These are phyloP conservation scores for Suncus etruscus DNA, from an alignment of 2,113 vertebrate species.

Conservation along the genomic window DNA sequence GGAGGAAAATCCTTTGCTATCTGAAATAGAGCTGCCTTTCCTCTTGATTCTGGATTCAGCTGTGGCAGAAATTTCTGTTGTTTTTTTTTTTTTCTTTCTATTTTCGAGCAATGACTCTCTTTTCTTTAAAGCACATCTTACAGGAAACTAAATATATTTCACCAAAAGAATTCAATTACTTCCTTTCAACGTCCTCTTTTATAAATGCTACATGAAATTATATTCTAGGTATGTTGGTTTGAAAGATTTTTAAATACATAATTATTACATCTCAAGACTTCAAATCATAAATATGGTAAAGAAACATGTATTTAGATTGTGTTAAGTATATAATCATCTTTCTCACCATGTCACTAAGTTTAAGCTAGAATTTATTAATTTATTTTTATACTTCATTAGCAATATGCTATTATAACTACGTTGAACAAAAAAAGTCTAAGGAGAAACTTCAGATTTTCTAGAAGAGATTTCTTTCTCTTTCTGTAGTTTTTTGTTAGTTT, in stretches of 20 bases:
- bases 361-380: constrained; percentile 30
- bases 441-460: background rate
- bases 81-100: background rate
- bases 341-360: constrained; percentile 1
- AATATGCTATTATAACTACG: constrained; percentile 5
- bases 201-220: constrained; percentile 15
- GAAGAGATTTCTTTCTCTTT: constrained; percentile 26
- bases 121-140: constrained; percentile 31
- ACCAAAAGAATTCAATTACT: constrained; percentile 22
- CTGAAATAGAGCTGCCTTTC: background rate
- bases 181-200: constrained; percentile 26
- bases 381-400: background rate
- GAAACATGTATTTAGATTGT: constrained; percentile 7
- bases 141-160: constrained; percentile 18
- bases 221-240: constrained; percentile 51
- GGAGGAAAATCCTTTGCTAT: background rate
- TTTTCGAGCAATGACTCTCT: background rate
- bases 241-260: background rate
- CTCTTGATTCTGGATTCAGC: background rate
- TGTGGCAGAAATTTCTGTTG: constrained; percentile 4
- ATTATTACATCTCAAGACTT: constrained; percentile 12
- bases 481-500: too few species aligned
- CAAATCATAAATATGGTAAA: background rate
- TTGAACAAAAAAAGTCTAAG: background rate
- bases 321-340: background rate